Evolutionary conservation across 1,140 invertebrate species (phyloP), one percentile per base, ranked within the genome.

Genomic region (Drosophila rufa): DNA sequence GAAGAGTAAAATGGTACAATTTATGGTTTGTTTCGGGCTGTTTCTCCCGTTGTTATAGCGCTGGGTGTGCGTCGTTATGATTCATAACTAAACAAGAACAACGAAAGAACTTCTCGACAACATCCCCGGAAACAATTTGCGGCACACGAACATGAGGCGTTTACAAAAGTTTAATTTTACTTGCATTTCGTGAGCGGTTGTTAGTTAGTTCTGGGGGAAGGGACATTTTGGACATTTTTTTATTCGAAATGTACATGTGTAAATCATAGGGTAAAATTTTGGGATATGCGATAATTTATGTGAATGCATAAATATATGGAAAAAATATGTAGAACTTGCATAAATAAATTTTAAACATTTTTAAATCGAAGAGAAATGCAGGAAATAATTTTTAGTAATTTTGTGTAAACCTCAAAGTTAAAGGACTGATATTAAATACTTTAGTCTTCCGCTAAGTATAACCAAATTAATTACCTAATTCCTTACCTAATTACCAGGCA

Each of bases 51-150:
- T 84, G 82, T 70, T 65, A 77, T 68, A 69, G 56, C 53, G 36
- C 51, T 71, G 76, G 67, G 66, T 79, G 65, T 79, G 67, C 71
- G 80, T 83, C 80, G 80, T 78, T 83, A 89, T 87, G 83, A 87
- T 89, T 87, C 84, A 87, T 89, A 87, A 87, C 84, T 89, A 90
- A 87, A 87, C 68, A 89, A 78, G 66, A 77, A 61, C 75, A 68
- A 50, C 48, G 30, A 77, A 67, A 61, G 59, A 67, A 80, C 69
- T 57, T 67, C 81, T 80, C 69, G 40, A 75, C 84, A 89, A 89
- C 84, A 89, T 87, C 84, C 84, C 84, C 84, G 84, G 84, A 87
- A 87, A 83, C 84, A 89, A 87, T 89, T 87, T 84, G 85, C 73
- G 77, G 81, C 80, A 87, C 84, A 87, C 84, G 82, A 86, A 86